Base-by-base conservation (phyloP, 2,113 vertebrate genomes). In the Catharus bicknelli region DNA sequence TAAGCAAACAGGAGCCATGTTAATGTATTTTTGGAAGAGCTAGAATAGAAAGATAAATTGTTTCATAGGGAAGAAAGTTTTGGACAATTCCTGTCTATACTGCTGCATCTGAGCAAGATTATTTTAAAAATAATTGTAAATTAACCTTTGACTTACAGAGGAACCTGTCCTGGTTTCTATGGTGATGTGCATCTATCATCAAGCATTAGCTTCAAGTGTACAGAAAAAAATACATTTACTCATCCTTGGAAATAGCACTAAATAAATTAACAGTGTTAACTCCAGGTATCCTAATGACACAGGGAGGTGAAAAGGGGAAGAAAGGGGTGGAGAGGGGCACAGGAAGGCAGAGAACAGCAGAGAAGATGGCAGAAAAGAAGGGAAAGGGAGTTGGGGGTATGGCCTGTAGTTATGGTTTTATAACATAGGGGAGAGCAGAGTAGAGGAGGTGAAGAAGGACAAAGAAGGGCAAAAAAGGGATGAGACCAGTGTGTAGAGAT, bases 101-200 rank as follows among this genome's bases (percentile, higher is more conserved):
- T 63, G 53, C 88, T 75, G 88, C 40, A 66, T 85, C 83, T 77
- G 20, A 86, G 26, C 4, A 26, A 80, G 23, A 63, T 26, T 5
- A 70, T 80, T 91, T 86, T 7, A 11, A 93, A 93, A 93, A 67
- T 36, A 92, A 92, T 90, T 66, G 58, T 83, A 77, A 90, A 90
- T 91, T 95, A 96, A 93, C 86, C 73, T 97, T 94, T 94, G 86
- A 87, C 94, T 96, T 97, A 58, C 45, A 72, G 63, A 86, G 62
- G 84, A 95, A 90, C 53, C 77, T 95, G 82, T 82, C 67, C 94
- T 96, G 53, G 90, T 97, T 98, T 96, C 95, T 92, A 93, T 95
- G 95, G 94, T 78, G 90, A 97, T 93, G 34, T 86, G 64, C 45
- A 96, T 51, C 70, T 89, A 93, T 88, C 95, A 93, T 75, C 38